Conservation (phyloP, 2,113 vertebrate species). For the Terrapene triunguis region DNA sequence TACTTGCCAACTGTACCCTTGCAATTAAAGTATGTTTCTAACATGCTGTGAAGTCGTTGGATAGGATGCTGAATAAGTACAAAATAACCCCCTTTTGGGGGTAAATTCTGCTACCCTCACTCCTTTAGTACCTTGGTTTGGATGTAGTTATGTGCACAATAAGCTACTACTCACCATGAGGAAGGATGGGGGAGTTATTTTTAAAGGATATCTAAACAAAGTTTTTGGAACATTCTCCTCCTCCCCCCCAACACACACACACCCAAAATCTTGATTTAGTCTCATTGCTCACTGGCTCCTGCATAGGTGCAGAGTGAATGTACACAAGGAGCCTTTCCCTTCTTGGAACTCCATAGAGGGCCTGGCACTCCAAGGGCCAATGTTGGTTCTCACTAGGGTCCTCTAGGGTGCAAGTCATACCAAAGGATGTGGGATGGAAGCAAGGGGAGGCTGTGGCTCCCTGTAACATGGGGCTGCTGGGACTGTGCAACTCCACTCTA, state of each 20-base stretch:
- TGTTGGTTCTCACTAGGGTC: background rate
- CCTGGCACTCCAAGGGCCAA: rapidly evolving
- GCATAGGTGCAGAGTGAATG: background rate
- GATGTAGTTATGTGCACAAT: background rate
- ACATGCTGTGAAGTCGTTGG: background rate
- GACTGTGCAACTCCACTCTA: background rate
- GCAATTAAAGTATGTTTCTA: background rate
- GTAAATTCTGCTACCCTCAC: background rate
- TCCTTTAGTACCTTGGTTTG: background rate
- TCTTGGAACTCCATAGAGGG: background rate
- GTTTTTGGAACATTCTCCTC: background rate
- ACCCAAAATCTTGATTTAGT: background rate
- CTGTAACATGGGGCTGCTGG: background rate
- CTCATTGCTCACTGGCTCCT: background rate
- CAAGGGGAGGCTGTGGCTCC: rapidly evolving
- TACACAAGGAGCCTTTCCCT: background rate
- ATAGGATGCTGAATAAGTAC: background rate
- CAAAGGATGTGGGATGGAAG: background rate
- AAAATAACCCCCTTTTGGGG: background rate
- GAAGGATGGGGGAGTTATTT: background rate
- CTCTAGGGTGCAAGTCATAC: background rate
- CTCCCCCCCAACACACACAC: background rate
- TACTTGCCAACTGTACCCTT: background rate
- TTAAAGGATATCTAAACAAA: background rate
- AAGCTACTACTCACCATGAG: background rate